Percentiles rank a stretch among this genome's conserved stretches.
These are phyloP conservation scores for Rhaphigaster nebulosa DNA, from an alignment of 2,888 invertebrate genomes.

Conservation along the genomic window DNA sequence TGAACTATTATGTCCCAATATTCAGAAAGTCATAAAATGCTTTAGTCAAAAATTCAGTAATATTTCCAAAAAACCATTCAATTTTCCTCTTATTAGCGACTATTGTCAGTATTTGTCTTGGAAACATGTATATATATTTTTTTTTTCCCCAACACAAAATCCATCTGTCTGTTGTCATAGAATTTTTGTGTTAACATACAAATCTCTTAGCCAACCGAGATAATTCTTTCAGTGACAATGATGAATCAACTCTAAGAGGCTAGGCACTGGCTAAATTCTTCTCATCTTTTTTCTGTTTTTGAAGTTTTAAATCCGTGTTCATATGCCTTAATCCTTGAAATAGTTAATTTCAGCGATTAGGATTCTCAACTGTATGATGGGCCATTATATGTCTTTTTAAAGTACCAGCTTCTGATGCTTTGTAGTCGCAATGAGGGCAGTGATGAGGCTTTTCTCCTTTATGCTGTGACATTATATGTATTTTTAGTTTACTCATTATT, in stretches of 20 bases:
- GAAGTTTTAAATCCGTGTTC: neutral
- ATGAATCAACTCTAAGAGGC: neutral
- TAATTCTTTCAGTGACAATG: too few species aligned
- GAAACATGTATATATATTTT: too few species aligned
- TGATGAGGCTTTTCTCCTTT: constrained; percentile 4
- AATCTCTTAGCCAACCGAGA: too few species aligned
- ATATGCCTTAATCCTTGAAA: neutral
- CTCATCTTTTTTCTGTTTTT: neutral
- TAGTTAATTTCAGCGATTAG: neutral
- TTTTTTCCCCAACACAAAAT: too few species aligned
- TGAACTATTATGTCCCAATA: too few species aligned
- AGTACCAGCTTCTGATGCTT: constrained; percentile 10
- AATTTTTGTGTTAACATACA: neutral
- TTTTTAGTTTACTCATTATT: neutral
- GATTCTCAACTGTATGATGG: neutral
- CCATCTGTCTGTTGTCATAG: too few species aligned
- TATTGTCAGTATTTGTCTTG: too few species aligned
- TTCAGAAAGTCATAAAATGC: too few species aligned
- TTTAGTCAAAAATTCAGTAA: too few species aligned
- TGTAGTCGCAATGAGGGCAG: constrained; percentile 15
- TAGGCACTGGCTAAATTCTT: neutral
- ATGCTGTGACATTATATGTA: neutral
- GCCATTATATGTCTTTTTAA: neutral
- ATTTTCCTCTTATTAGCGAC: too few species aligned
- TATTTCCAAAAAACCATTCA: too few species aligned